phyloP scores from a whole-genome alignment of 2,113 vertebrate genomes.

The Semicossyphus pulcher region DNA sequence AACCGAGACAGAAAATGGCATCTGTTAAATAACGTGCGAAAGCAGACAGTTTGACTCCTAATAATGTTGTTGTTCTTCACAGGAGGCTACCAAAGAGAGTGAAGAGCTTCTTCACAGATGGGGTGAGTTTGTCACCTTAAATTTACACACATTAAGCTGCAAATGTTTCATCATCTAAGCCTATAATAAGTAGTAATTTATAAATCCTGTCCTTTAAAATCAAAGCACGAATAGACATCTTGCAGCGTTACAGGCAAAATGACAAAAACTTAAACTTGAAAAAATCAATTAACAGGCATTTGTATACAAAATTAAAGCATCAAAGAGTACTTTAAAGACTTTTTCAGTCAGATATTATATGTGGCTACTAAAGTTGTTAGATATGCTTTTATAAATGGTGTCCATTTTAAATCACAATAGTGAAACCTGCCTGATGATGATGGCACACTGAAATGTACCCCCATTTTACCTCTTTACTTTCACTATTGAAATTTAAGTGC shows the following conservation, averaged over 20 bases:
- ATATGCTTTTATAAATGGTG: too few species aligned
- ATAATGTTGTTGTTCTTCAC: constrained; percentile 45
- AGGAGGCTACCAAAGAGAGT: constrained; percentile 94
- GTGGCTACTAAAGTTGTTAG: too few species aligned
- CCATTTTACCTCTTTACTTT: too few species aligned
- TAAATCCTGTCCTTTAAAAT: too few species aligned
- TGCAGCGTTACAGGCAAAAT: neutral
- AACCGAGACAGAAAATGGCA: neutral
- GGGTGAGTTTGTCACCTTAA: constrained; percentile 84
- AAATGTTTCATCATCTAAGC: neutral
- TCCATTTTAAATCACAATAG: too few species aligned
- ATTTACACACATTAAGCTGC: neutral
- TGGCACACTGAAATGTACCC: too few species aligned
- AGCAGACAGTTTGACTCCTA: neutral
- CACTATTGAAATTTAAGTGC: too few species aligned
- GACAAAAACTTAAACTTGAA: neutral
- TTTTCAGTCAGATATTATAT: too few species aligned
- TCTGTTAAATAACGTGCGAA: neutral
- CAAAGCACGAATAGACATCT: too few species aligned
- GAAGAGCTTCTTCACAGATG: constrained; percentile 95
- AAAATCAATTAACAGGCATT: neutral
- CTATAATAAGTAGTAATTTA: too few species aligned
- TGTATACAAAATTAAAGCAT: neutral
- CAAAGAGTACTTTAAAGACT: neutral
- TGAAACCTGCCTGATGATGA: neutral